phyloP scores from a whole-genome alignment of 2,113 vertebrate species.

The Alosa alosa region DNA sequence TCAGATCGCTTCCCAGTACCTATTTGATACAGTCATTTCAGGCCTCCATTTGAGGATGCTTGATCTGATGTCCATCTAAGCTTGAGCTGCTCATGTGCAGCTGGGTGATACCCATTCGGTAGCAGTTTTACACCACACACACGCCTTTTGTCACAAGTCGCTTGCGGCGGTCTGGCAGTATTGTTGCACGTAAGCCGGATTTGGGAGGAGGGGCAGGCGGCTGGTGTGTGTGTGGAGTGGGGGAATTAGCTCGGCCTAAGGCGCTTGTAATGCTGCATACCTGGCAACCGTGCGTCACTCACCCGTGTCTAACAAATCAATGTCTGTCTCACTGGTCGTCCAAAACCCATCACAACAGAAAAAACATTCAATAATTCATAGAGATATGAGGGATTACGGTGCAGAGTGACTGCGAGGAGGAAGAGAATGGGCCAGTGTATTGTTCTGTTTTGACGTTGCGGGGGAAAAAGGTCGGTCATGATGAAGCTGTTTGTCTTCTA shows the following conservation, averaged over 20 bases:
- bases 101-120: too few relatives aligned
- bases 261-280: conserved; percentile 21
- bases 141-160: conserved; percentile 18
- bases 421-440: not conserved
- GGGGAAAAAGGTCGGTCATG: not conserved
- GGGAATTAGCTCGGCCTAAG: conserved; percentile 34
- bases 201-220: conserved; percentile 13
- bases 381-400: not conserved
- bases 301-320: not conserved
- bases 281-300: conserved; percentile 2
- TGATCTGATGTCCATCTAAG: not conserved
- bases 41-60: not conserved
- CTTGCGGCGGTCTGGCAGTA: conserved; percentile 25
- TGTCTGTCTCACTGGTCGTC: not conserved
- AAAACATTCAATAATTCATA: not conserved
- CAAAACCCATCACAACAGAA: not conserved
- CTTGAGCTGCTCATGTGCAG: too few relatives aligned
- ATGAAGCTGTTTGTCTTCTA: not conserved
- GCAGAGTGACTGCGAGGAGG: not conserved
- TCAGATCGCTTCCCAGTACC: not conserved
- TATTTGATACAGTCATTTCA: not conserved
- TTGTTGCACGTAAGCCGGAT: conserved; percentile 28
- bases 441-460: not conserved
- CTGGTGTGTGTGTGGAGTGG: too few relatives aligned
- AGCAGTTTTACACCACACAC: not conserved